Percentiles rank a stretch among this genome's conserved stretches.
Conservation (phyloP, 2,888 invertebrate genomes). For the Bedellia somnulentella region DNA sequence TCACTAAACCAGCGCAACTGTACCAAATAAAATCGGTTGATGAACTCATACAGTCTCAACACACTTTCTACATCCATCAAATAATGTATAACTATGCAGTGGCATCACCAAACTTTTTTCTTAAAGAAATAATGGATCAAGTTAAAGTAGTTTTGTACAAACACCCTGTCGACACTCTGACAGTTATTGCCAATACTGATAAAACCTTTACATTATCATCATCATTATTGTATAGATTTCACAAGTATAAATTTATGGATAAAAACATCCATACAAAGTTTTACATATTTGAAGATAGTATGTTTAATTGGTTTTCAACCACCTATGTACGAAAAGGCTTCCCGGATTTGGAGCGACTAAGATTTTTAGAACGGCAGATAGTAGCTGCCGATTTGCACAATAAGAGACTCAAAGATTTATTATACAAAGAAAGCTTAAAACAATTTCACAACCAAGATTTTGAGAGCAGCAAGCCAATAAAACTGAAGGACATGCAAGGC, state of each 20-base stretch:
- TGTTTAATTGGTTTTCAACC: slow-evolving; percentile 2
- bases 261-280: slow-evolving; percentile 3
- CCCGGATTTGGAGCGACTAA: slow-evolving; percentile 9
- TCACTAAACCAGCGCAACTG: slow-evolving; percentile 8
- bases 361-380: slow-evolving; percentile 7
- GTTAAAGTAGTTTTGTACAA: background rate
- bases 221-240: slow-evolving; percentile 3
- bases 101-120: background rate
- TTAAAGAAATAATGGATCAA: background rate
- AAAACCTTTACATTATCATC: slow-evolving; percentile 5
- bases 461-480: slow-evolving; percentile 1
- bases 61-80: background rate
- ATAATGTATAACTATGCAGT: background rate
- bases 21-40: too few relatives aligned
- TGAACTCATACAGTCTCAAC: background rate
- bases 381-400: slow-evolving; percentile 6
- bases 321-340: slow-evolving; percentile 8
- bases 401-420: slow-evolving; percentile 3
- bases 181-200: slow-evolving; percentile 2
- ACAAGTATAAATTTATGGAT: slow-evolving; percentile 5
- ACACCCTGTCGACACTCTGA: background rate
- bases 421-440: slow-evolving; percentile 6
- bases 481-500: slow-evolving; percentile 5
- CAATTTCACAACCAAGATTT: slow-evolving; percentile 1
- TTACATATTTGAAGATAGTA: slow-evolving; percentile 1